These are phyloP conservation scores for Protophormia terraenovae DNA, from an alignment of 2,888 invertebrate genomes.

Conservation along the genomic window DNA sequence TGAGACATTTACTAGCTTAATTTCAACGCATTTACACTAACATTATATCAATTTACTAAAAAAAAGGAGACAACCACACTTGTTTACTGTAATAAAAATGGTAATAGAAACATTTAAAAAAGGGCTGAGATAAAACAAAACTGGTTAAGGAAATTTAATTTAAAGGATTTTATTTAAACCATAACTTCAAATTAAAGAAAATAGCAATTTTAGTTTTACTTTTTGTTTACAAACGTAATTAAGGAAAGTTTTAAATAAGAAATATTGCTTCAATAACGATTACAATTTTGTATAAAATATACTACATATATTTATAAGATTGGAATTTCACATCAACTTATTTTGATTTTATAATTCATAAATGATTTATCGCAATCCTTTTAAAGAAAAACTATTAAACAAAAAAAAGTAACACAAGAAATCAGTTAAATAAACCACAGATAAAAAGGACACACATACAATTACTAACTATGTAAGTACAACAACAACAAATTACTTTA, in stretches of 20 bases:
- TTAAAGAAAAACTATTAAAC: not conserved
- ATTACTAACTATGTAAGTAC: not conserved
- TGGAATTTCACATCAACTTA: too few relatives aligned
- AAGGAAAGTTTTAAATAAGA: too few relatives aligned
- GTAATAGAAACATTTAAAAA: not conserved
- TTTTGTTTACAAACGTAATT: too few relatives aligned
- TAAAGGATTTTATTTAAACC: too few relatives aligned
- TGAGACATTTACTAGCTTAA: constrained; percentile 68
- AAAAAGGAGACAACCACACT: not conserved
- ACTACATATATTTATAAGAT: too few relatives aligned
- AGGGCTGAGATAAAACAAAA: not conserved
- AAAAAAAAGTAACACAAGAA: not conserved
- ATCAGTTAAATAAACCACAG: constrained; percentile 11
- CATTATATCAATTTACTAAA: constrained; percentile 77
- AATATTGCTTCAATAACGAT: too few relatives aligned
- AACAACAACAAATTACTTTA: constrained; percentile 17
- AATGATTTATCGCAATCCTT: not conserved
- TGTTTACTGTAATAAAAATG: not conserved
- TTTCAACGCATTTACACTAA: constrained; percentile 79
- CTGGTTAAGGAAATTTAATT: not conserved
- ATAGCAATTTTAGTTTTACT: too few relatives aligned
- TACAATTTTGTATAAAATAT: too few relatives aligned
- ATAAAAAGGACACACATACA: not conserved
- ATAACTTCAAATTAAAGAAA: too few relatives aligned
- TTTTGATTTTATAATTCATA: too few relatives aligned